A percentile compares a stretch with the other conserved stretches of the same genome.
These are phyloP conservation scores for Harpagoxenus sublaevis DNA, from an alignment of 2,888 invertebrate species.

Conservation along the genomic window DNA sequence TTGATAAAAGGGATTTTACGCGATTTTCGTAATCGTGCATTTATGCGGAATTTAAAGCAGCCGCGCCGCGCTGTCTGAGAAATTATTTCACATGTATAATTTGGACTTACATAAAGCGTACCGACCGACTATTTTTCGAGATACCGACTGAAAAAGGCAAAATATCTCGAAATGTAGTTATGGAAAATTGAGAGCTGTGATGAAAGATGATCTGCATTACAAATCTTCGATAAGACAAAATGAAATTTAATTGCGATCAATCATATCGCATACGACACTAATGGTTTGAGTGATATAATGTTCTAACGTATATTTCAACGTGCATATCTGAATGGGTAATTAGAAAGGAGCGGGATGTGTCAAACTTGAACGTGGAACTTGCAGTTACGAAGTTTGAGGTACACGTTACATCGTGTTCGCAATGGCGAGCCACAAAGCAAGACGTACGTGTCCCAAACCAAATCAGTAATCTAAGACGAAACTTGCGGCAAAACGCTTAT, in stretches of 20 bases:
- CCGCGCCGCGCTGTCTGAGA: neutral
- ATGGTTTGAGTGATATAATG: constrained; percentile 2
- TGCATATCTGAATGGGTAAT: constrained; percentile 22
- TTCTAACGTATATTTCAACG: neutral
- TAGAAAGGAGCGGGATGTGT: neutral
- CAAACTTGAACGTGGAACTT: constrained; percentile 19
- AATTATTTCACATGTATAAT: constrained; percentile 28
- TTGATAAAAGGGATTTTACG: constrained; percentile 20
- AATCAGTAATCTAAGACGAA: constrained; percentile 19
- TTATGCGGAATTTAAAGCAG: constrained; percentile 36
- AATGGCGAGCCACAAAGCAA: neutral
- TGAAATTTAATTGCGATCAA: constrained; percentile 10
- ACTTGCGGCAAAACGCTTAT: neutral
- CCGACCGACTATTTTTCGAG: neutral
- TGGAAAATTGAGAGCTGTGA: neutral
- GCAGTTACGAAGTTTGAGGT: constrained; percentile 6
- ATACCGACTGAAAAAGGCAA: neutral
- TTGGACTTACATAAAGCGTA: neutral
- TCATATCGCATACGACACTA: neutral
- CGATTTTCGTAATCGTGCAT: constrained; percentile 26
- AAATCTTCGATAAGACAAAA: neutral
- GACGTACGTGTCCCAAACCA: constrained; percentile 2
- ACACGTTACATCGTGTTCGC: neutral
- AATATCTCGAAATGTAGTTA: neutral
- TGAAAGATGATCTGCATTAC: neutral